phyloP scores from a whole-genome alignment of 2,888 invertebrate genomes.

The Drosophila mettleri region DNA sequence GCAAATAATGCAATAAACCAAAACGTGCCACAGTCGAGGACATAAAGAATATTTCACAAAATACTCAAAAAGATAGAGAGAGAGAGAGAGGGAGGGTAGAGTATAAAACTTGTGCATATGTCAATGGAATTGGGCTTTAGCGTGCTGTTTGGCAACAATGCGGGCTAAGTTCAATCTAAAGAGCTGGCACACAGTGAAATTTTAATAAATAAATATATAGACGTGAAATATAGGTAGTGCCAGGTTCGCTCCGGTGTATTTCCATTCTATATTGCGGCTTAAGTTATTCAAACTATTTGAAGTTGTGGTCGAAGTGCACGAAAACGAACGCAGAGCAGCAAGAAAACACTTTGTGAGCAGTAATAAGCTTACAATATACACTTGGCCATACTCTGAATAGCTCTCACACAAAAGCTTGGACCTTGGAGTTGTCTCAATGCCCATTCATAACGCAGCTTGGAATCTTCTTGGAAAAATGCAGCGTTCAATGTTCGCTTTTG shows the following conservation, averaged over 20 bases:
- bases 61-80: too few species aligned
- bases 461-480: conserved; percentile 18
- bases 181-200: background rate
- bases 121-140: background rate
- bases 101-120: background rate
- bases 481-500: conserved; percentile 19
- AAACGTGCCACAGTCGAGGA: background rate
- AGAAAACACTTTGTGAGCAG: conserved; percentile 20
- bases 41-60: background rate
- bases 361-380: conserved; percentile 24
- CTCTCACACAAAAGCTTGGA: conserved; percentile 1
- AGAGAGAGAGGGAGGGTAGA: background rate
- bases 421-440: conserved; percentile 3
- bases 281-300: background rate
- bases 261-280: background rate
- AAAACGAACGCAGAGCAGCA: background rate
- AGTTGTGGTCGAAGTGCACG: conserved; percentile 2
- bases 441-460: conserved; percentile 22
- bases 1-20: conserved; percentile 25
- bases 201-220: background rate
- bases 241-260: background rate
- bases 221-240: background rate
- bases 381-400: background rate
- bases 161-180: background rate
- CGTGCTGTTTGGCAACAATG: background rate